These are phyloP conservation scores for Drosophila subpulchrella DNA, from an alignment of 1,140 invertebrate genomes.

Conservation along the genomic window DNA sequence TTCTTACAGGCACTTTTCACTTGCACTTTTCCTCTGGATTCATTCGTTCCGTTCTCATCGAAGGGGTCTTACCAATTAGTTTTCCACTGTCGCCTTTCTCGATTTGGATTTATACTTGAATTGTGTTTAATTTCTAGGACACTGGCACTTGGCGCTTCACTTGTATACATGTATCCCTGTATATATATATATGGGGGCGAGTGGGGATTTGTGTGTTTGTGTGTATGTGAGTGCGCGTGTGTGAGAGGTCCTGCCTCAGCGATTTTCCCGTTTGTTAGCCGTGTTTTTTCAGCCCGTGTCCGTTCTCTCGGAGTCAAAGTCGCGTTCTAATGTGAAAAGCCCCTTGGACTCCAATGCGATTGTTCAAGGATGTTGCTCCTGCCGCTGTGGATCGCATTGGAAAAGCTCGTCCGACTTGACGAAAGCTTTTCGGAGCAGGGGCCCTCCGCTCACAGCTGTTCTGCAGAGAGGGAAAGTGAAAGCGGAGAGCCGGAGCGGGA, in stretches of 20 bases:
- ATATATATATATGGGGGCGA: constrained; percentile 34
- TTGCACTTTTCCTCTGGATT: constrained; percentile 62
- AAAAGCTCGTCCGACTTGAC: constrained; percentile 60
- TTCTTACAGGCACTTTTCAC: constrained; percentile 71
- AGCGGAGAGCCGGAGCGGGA: constrained; percentile 2
- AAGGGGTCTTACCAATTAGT: constrained; percentile 16
- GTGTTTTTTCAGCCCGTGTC: constrained; percentile 42
- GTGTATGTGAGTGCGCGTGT: constrained; percentile 20
- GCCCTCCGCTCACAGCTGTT: constrained; percentile 50
- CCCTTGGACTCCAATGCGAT: constrained; percentile 57
- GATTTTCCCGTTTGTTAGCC: constrained; percentile 35
- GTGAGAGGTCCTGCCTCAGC: constrained; percentile 23
- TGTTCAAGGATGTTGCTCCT: constrained; percentile 71
- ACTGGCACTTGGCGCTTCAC: constrained; percentile 71
- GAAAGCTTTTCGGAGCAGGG: constrained; percentile 55
- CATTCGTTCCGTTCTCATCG: background rate
- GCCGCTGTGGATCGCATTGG: constrained; percentile 61
- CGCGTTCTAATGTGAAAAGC: constrained; percentile 72
- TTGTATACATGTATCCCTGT: constrained; percentile 30
- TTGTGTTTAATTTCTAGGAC: constrained; percentile 58
- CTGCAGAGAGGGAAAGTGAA: constrained; percentile 58
- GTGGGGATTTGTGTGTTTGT: constrained; percentile 1
- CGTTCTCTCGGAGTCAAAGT: constrained; percentile 69
- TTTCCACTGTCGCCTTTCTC: constrained; percentile 33
- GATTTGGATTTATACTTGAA: constrained; percentile 37